phyloP scores from a whole-genome alignment of 2,888 invertebrate species.

The Gortyna flavago region DNA sequence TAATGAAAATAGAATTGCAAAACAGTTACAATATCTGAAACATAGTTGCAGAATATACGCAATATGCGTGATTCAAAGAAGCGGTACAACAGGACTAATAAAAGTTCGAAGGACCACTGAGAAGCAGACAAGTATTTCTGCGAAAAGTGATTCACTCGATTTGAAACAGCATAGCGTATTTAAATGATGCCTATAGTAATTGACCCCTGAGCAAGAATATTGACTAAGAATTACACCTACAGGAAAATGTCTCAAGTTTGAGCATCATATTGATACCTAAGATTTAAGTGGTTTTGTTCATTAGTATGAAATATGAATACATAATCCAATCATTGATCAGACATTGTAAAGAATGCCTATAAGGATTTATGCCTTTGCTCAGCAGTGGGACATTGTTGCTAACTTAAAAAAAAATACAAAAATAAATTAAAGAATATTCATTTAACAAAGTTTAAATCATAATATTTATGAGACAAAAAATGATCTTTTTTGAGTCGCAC shows the following conservation, averaged over 20 bases:
- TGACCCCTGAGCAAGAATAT: conserved; percentile 29
- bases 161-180: conserved; percentile 12
- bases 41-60: not conserved
- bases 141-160: conserved; percentile 47
- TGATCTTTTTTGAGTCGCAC: not conserved
- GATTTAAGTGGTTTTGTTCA: conserved; percentile 7
- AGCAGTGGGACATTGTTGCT: too few relatives aligned
- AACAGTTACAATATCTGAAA: not conserved
- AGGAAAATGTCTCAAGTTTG: conserved; percentile 7
- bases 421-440: not conserved
- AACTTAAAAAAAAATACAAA: not conserved
- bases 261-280: not conserved
- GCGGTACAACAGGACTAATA: conserved; percentile 4
- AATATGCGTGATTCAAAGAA: conserved; percentile 14
- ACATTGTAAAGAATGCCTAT: too few relatives aligned
- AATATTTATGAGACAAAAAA: too few relatives aligned
- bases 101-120: conserved; percentile 30
- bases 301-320: not conserved
- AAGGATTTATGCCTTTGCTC: too few relatives aligned
- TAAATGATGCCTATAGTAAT: conserved; percentile 11
- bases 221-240: conserved; percentile 26
- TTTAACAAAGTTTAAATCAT: too few relatives aligned
- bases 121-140: conserved; percentile 40
- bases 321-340: not conserved
- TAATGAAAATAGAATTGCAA: not conserved